Percentiles rank a stretch among this genome's conserved stretches.
These are phyloP conservation scores for Sapayoa aenigma DNA, from an alignment of 2,113 vertebrate genomes.

Conservation along the genomic window DNA sequence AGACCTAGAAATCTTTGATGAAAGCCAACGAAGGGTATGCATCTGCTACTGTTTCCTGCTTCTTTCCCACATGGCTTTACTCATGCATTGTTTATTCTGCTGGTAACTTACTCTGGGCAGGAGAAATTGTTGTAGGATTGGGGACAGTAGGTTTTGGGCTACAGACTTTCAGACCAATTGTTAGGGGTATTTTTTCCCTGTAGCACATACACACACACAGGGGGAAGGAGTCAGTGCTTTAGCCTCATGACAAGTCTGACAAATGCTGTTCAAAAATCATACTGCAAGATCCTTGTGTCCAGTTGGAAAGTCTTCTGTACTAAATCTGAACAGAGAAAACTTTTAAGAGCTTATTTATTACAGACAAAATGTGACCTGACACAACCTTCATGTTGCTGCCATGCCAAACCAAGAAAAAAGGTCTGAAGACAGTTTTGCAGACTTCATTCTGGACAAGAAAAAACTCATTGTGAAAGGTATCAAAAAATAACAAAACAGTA, in stretches of 20 bases:
- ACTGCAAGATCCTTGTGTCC: not conserved
- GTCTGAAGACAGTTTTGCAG: not conserved
- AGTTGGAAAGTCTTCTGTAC: not conserved
- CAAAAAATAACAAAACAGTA: not conserved
- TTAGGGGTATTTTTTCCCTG: not conserved
- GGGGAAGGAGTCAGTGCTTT: not conserved
- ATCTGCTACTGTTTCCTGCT: not conserved
- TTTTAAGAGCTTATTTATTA: not conserved
- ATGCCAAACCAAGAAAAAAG: not conserved
- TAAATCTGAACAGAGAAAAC: not conserved
- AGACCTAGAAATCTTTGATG: not conserved
- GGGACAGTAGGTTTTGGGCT: not conserved
- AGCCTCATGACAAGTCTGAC: not conserved
- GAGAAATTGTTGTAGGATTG: accelerated
- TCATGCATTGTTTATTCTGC: not conserved
- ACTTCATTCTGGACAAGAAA: not conserved
- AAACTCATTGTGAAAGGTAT: not conserved
- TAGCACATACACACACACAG: not conserved
- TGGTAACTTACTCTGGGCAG: not conserved
- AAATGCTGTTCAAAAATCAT: not conserved
- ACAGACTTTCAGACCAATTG: not conserved
- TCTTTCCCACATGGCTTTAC: not conserved
- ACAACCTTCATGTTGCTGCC: not conserved
- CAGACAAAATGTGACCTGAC: not conserved
- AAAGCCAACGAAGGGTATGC: not conserved